phyloP scores from a whole-genome alignment of 2,113 vertebrate genomes.

The Tragulus kanchil region DNA sequence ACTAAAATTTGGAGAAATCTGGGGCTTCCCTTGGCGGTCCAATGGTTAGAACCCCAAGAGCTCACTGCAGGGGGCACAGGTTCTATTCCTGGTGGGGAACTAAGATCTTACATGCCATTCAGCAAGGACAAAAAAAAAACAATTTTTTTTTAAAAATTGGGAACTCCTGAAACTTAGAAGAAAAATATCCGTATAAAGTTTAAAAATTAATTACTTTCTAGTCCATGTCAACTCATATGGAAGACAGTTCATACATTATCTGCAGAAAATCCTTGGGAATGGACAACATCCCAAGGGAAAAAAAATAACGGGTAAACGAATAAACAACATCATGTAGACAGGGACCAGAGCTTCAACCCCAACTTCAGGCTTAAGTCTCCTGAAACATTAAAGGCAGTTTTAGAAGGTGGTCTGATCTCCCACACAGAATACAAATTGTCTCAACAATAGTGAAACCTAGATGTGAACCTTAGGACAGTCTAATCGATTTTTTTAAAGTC shows the following conservation, averaged over 20 bases:
- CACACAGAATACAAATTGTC: background rate
- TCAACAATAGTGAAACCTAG: background rate
- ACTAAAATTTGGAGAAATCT: background rate
- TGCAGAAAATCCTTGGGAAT: background rate
- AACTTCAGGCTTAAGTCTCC: background rate
- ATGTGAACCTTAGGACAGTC: background rate
- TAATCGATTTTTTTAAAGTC: too few relatives aligned
- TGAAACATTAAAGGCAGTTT: background rate
- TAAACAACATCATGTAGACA: background rate
- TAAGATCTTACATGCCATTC: background rate
- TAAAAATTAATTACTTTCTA: background rate
- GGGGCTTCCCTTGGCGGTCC: background rate
- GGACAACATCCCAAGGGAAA: background rate
- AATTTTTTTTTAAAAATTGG: background rate
- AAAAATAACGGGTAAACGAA: background rate
- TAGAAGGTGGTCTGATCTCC: background rate
- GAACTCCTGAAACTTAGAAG: background rate
- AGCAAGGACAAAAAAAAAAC: background rate
- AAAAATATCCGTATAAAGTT: background rate
- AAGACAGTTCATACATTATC: background rate
- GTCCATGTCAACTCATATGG: background rate
- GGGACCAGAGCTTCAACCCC: background rate
- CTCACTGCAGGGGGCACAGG: background rate
- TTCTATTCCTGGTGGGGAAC: background rate
- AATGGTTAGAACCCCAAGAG: rapidly evolving